Base-by-base conservation (phyloP, 2,888 invertebrate species). In the Hipparchia sbordonii region DNA sequence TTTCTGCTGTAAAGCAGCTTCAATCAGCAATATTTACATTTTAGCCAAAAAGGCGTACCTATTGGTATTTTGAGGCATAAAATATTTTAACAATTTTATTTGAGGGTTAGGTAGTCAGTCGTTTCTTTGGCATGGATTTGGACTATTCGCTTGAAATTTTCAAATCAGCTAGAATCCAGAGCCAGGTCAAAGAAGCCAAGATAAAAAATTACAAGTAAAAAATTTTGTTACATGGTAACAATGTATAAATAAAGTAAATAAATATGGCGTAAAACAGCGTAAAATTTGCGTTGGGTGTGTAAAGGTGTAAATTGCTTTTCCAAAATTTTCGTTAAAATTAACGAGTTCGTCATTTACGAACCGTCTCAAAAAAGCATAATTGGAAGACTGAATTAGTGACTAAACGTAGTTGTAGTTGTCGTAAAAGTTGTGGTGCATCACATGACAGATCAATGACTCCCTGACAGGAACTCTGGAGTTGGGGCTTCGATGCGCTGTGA, bases 251-350 rank as follows among this genome's bases (percentile, higher is more conserved):
- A 63, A 86, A 79, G 91, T 92, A 92, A 92, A 93, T 92, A 92
- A 93, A 92, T 92, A 92, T 93, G 92, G 91, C 92, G 85, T 77
- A 52, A 46, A 23, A 23, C 23, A 92, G 91, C 92, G 85, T 77
- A 74, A 76, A 71, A 71, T 51, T 72, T 70, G 73, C 81, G 78
- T 80, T 77, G 84, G 87, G 84, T 82, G 85, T 85, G 83, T 81
- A 68, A 78, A 77, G 23, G 3, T 39, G 39, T 39, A 2, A 39
- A 39, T 71, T 71, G 72, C 68, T 72, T 71, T 74, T 68, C 51
- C n/a, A 39, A 51, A 57, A 39, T 33, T 71, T 46, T 45, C 13
- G 12, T 39, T 10, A 46, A 9, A 39, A 45, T 0, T 6, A 10
- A 13, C 52, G 10, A 56, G 56, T n/a, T 13, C 8, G 54, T 39